phyloP scores from a whole-genome alignment of 2,113 vertebrate species.

The Micromys minutus region DNA sequence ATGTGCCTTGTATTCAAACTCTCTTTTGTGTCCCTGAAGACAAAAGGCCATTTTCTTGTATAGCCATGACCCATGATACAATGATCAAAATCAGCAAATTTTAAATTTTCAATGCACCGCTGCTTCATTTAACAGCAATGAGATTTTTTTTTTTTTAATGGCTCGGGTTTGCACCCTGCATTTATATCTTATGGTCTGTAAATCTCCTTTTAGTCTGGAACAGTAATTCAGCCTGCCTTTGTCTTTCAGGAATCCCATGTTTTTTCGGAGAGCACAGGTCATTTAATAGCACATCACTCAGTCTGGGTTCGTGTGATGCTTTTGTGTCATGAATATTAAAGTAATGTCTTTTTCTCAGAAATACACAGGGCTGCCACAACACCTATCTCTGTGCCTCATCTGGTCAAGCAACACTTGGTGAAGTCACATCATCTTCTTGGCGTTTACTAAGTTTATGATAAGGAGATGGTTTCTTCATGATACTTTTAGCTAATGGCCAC shows the following conservation, averaged over 20 bases:
- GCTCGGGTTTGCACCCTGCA: not conserved
- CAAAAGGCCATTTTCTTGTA: not conserved
- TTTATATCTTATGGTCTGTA: not conserved
- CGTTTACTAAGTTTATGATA: conserved; percentile 2
- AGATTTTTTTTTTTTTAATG: not conserved
- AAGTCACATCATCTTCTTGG: not conserved
- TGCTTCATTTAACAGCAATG: not conserved
- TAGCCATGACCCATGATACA: not conserved
- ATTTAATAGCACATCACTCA: not conserved
- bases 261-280: not conserved
- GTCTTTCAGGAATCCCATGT: not conserved
- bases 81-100: not conserved
- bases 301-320: not conserved
- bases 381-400: not conserved
- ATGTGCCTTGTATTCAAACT: not conserved
- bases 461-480: not conserved
- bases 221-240: not conserved
- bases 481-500: not conserved
- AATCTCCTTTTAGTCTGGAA: conserved; percentile 14
- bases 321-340: not conserved
- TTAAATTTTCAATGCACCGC: not conserved
- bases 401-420: not conserved
- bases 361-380: not conserved
- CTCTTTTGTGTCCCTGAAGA: not conserved
- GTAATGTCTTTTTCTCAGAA: not conserved